Base-by-base conservation (phyloP, 92 coral and sea anemone species). In the Pocillopora grandis region DNA sequence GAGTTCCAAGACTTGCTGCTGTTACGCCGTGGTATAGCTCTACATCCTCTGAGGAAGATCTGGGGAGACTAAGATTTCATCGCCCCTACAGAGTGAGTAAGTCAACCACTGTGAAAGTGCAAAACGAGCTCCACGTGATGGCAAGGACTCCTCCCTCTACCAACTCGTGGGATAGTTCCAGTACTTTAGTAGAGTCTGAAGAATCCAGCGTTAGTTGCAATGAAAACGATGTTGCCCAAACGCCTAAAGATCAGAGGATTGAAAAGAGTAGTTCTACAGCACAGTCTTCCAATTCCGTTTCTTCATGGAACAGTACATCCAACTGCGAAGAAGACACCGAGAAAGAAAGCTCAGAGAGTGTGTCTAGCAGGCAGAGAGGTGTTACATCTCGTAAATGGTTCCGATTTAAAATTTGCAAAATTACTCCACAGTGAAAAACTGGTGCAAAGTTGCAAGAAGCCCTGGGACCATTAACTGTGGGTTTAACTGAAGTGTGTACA, bases 351-450 rank as follows among this genome's bases (percentile, higher is more conserved):
- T 27, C 37, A 63, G 58, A 8, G 20, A 42, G 31, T 27, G 10
- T 20, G 16, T 3, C 14, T 21, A 58, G 59, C 1, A 52, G 18
- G 6, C 66, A 52, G 57, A 79, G 6, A 3, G 61, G 27, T 6
- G 56, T 36, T 56, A 62, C 42, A 27, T 17, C 65, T 21, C 67
- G 66, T n/a, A 15, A 4, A 11, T 80, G 84, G 84, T 67, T 67
- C 58, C 55, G 57, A 80, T 48, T 60, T 1, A 67, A 31, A 17
- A 19, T 10, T 1, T 75, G 65, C 66, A 77, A 63, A 31, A 65
- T 80, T 3, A 27, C 59, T 57, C 75, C 75, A 20, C 66, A 52
- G 31, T 67, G 15, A 66, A 2, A 18, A 77, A 13, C 37, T 18
- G 3, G 16, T 17, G 63, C 13, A 16, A 23, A 19, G 11, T 21